phyloP scores from a whole-genome alignment of 2,888 invertebrate genomes.

The Limnephilus marmoratus region DNA sequence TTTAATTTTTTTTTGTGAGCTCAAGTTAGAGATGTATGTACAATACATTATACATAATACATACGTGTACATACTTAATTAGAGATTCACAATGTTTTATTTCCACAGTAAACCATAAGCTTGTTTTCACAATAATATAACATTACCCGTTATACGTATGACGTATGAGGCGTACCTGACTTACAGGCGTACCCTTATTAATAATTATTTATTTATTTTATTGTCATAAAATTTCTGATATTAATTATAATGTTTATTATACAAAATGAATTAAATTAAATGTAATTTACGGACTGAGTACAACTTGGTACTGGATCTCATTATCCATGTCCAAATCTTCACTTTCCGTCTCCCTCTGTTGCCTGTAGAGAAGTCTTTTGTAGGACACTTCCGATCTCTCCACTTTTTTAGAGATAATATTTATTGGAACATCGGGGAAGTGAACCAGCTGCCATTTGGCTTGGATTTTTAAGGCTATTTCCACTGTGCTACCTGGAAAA shows the following conservation, averaged over 20 bases:
- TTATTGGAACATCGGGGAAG: conserved; percentile 59
- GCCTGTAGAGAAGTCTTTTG: conserved; percentile 28
- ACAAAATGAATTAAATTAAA: not conserved
- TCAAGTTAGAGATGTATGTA: too few species aligned
- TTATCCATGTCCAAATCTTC: conserved; percentile 8
- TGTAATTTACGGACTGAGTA: not conserved
- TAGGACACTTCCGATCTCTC: conserved; percentile 7
- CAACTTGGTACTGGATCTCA: conserved; percentile 34
- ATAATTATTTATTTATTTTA: not conserved
- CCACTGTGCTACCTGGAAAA: conserved; percentile 58
- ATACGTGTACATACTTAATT: not conserved
- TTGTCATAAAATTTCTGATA: not conserved
- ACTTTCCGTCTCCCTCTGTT: conserved; percentile 28
- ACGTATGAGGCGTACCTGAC: too few species aligned
- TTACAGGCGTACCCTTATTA: not conserved
- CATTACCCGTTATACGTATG: too few species aligned
- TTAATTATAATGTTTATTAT: not conserved
- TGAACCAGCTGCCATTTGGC: conserved; percentile 28
- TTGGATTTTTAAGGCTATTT: conserved; percentile 56
- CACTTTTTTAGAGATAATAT: conserved; percentile 37
- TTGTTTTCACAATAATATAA: too few species aligned
- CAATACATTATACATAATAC: too few species aligned
- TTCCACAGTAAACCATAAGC: not conserved
- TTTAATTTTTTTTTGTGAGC: not conserved
- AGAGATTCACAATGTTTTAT: not conserved